Base-by-base conservation (phyloP, 1,140 invertebrate species). In the Oscheius sp. region DNA sequence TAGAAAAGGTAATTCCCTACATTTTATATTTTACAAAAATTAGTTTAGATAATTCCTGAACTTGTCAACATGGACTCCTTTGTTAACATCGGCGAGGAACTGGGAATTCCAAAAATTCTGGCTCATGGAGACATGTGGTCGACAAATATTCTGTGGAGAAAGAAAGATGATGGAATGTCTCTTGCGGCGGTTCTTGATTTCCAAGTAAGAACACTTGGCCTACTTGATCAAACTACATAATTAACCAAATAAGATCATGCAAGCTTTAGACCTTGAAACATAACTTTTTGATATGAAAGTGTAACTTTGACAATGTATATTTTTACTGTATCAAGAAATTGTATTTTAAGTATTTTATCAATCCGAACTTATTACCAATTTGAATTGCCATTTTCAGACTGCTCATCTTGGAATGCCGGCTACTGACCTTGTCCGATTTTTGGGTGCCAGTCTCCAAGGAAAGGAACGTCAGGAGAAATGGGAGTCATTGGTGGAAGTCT, bases 91-190 rank as follows among this genome's bases (percentile, higher is more conserved):
- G n/a, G n/a, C n/a, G n/a, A n/a, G n/a, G n/a, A n/a, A n/a, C 32
- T 61, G 55, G 67, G 55, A 3, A 68, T 68, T 29, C 26, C 58
- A 59, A 31, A 68, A 13, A 55, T 68, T 29, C 67, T 68, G 34
- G 67, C 61, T 10, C 67, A 68, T 61, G 67, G 67, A 36, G 67
- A 68, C 55, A 26, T 58, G 13, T 68, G 67, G 67, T 49, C 67
- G 13, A 55, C 67, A 32, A 68, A 68, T 42, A 36, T 68, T 59
- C 36, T 68, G 23, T 68, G 67, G 67, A 68, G 7, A 4, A 55
- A 55, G 49, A 55, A 59, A 35, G 67, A 68, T 36, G 20, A 38
- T 58, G 35, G n/a, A n/a, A n/a, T 59, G 23, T 29, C 35, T 29
- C 49, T 68, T 13, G 55, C 32, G 23, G 55, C 52, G 26, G 35